Evolutionary conservation across 2,113 vertebrate genomes (phyloP).

Genomic region (Rostratula benghalensis): DNA sequence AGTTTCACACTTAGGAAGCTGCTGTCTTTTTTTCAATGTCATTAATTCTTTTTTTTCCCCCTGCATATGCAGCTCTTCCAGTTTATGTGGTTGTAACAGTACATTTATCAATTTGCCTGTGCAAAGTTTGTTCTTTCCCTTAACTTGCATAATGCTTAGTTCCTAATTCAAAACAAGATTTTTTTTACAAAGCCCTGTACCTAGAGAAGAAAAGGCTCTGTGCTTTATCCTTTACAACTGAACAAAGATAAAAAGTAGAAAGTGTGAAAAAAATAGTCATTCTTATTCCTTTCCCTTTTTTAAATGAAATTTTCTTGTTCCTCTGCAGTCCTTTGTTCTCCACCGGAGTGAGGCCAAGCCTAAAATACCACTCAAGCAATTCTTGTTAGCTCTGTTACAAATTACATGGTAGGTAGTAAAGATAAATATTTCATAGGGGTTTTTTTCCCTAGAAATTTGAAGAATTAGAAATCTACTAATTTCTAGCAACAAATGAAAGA

Average conservation of each 20-base stretch:
- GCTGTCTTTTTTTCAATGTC: background rate
- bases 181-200: background rate
- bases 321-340: background rate
- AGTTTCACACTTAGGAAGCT: background rate
- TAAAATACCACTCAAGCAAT: background rate
- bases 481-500: background rate
- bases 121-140: background rate
- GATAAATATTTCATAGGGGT: background rate
- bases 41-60: background rate
- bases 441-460: background rate
- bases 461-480: background rate
- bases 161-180: background rate
- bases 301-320: background rate
- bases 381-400: background rate
- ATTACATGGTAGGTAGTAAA: background rate
- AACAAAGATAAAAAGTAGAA: background rate
- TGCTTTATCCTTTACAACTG: background rate
- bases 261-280: background rate
- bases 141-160: background rate
- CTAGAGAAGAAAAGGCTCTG: background rate
- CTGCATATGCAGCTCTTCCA: background rate
- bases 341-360: background rate
- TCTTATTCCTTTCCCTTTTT: fast-evolving
- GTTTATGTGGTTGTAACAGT: background rate
- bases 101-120: background rate